Evolutionary conservation across 2,113 vertebrate species (phyloP), one percentile per base, ranked within the genome.

Genomic region (Thryonomys swinderianus): DNA sequence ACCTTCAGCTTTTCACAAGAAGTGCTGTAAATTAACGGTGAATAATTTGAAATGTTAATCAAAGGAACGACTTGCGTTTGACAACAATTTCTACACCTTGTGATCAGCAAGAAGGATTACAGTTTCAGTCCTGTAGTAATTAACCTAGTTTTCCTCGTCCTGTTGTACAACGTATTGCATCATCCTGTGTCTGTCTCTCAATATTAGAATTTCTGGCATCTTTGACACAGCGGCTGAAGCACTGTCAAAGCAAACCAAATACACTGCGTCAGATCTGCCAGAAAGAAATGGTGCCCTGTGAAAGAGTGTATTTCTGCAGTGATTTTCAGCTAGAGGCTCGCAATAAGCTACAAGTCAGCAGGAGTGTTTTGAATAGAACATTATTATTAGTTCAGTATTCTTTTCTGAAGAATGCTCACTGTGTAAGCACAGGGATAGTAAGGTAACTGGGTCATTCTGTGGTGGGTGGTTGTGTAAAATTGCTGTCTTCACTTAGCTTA

Each of bases 1-100:
- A 69, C 13, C 59, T 76, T 78, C 83, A 81, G 57, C 62, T 97
- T 97, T 93, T 73, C n/a, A 0, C 74, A 51, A 66, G 59, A 69
- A 88, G 64, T 7, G 34, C 51, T 91, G 55, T 45, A 88, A 45
- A 96, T 90, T 94, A 81, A 89, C 4, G 0, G 45, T 69, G 69
- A 96, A 95, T 94, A 90, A 42, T 93, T 87, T 53, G 90, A 95
- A 91, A 69, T 84, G 85, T 66, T 89, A 81, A 92, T 79, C 8
- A 2, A 59, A 86, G 40, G 21, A 32, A 45, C 76, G 82, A 55
- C 73, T 81, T n/a, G 53, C 42, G 53, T 45, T 84, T 84, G 55
- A 89, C n/a, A 53, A 32, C 42, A n/a, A 3, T 32, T 91, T 86
- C 59, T 42, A 30, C 13, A 88, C 62, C 73, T 94, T 71, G 37